A percentile compares a stretch with the other conserved stretches of the same genome.
Conservation (phyloP, 2,797 vertebrate genomes). For the Eremophila alpestris region DNA sequence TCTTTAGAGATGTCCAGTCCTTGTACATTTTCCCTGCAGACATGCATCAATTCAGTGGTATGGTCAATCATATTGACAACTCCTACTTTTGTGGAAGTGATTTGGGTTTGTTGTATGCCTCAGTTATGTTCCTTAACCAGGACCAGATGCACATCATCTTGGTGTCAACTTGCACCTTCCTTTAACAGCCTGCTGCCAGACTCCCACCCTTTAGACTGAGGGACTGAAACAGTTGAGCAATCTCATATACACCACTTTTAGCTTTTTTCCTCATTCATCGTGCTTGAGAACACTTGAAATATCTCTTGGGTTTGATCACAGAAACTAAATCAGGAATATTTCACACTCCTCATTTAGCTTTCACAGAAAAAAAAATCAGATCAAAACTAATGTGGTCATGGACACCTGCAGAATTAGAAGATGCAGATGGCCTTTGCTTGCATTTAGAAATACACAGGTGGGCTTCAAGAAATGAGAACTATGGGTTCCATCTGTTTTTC, state of each 20-base stretch:
- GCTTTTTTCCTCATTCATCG: not conserved
- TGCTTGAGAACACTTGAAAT: slow-evolving; percentile 30
- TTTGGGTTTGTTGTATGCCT: not conserved
- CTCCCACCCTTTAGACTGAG: not conserved
- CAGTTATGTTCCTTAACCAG: not conserved
- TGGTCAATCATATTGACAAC: not conserved
- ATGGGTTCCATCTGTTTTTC: not conserved
- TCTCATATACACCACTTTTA: not conserved
- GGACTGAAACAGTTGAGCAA: not conserved
- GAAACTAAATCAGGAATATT: slow-evolving; percentile 1
- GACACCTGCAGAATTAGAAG: not conserved
- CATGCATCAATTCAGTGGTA: not conserved
- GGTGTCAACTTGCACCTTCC: not conserved
- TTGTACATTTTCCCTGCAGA: not conserved
- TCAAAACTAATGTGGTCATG: not conserved
- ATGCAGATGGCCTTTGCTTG: slow-evolving; percentile 2
- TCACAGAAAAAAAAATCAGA: not conserved
- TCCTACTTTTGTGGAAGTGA: not conserved
- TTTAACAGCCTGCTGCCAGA: not conserved
- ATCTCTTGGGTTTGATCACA: not conserved
- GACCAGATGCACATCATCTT: not conserved
- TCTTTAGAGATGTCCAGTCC: not conserved
- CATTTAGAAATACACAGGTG: slow-evolving; percentile 13
- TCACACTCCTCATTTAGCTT: slow-evolving; percentile 14
- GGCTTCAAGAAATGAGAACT: not conserved